Base-by-base conservation (phyloP, 2,113 vertebrate species). In the Bostrychus sinensis region DNA sequence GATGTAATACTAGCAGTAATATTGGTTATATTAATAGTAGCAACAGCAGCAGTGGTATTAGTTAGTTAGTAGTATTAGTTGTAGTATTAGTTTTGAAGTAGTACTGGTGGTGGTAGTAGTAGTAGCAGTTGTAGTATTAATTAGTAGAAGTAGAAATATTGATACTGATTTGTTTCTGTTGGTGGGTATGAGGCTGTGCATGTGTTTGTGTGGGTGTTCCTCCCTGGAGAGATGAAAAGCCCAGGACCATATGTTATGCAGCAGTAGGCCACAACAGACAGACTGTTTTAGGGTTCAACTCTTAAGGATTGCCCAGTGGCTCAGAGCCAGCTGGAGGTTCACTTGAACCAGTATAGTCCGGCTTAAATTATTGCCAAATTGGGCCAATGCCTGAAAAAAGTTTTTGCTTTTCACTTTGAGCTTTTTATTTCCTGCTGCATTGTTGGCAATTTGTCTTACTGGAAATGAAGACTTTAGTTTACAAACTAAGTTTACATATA, bases 191-290 rank as follows among this genome's bases (percentile, higher is more conserved):
- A 56, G 61, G 62, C 56, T 67, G 57, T 77, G 70, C 59, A 72
- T 72, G 74, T 83, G 77, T 86, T 84, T 73, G 84, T 71, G 83
- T 84, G 81, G 80, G 81, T 80, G 84, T 84, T 84, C 60, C 66
- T 86, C 83, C 80, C 70, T 48, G 63, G 65, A 67, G 77, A 85
- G 88, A 88, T 88, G 61, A 88, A 84, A 83, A 81, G 78, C 68
- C 48, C 13, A 28, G 68, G 70, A 81, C 80, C 86, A 88, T 87
- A 85, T 86, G 86, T 63, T 82, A 39, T 82, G 70, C 78, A 85
- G 83, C 78, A 87, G 80, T 81, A 65, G 81, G 79, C 75, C 79
- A 75, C 81, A 84, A 69, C 82, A 83, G 62, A 82, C 70, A 75
- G 64, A 34, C 72, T 53, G 69, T 67, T 70, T 53, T 11, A 1